phyloP scores from a whole-genome alignment of 2,888 invertebrate species.

The Polyommatus icarus region DNA sequence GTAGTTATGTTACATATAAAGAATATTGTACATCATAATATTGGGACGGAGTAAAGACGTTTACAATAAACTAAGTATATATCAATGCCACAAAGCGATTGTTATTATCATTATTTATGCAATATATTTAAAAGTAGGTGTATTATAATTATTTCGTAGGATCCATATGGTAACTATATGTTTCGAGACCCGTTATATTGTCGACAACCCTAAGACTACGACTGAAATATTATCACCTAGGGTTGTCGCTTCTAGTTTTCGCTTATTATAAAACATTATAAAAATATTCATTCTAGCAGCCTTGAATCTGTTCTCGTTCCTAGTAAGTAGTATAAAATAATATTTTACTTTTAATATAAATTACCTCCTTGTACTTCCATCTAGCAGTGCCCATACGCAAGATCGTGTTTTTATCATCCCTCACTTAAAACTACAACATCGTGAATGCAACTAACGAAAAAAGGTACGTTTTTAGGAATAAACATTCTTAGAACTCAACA shows the following conservation, averaged over 20 bases:
- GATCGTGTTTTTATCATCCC: slow-evolving; percentile 62
- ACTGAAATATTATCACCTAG: slow-evolving; percentile 40
- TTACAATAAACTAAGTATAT: slow-evolving; percentile 41
- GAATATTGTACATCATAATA: slow-evolving; percentile 41
- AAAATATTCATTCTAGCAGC: slow-evolving; percentile 58
- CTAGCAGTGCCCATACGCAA: slow-evolving; percentile 47
- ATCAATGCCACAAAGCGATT: slow-evolving; percentile 54
- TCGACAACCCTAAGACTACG: slow-evolving; percentile 52
- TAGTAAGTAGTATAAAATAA: slow-evolving; percentile 58
- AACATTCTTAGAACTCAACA: slow-evolving; percentile 71
- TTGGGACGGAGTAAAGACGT: slow-evolving; percentile 47
- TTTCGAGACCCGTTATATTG: slow-evolving; percentile 72
- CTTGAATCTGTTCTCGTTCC: slow-evolving; percentile 65
- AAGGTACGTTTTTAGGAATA: slow-evolving; percentile 77
- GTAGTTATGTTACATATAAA: slow-evolving; percentile 39
- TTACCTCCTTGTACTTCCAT: slow-evolving; percentile 65
- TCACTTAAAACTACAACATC: slow-evolving; percentile 56
- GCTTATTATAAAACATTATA: slow-evolving; percentile 44
- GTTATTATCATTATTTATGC: slow-evolving; percentile 25
- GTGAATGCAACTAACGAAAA: slow-evolving; percentile 52
- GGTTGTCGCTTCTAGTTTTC: slow-evolving; percentile 52
- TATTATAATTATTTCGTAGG: slow-evolving; percentile 55
- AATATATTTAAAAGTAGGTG: slow-evolving; percentile 46
- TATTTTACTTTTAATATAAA: slow-evolving; percentile 53
- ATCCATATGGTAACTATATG: slow-evolving; percentile 74